Conservation (phyloP, 2,113 vertebrate genomes). For the Hypanus sabinus region DNA sequence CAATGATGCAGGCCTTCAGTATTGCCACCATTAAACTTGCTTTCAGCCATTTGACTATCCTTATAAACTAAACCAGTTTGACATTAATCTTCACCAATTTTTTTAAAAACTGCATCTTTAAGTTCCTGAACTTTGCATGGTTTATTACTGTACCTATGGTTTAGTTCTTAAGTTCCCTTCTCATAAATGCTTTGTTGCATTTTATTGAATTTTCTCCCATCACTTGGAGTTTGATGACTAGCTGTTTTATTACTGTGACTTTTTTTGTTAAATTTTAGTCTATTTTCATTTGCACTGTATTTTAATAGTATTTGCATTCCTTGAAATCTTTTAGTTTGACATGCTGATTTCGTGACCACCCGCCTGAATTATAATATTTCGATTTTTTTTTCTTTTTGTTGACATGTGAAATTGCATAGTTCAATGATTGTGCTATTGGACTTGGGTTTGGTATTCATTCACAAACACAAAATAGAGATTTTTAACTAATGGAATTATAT, state of each 20-base stretch:
- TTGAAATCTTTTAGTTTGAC: not conserved
- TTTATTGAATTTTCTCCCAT: not conserved
- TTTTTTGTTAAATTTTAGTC: not conserved
- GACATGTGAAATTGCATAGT: not conserved
- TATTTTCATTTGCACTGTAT: not conserved
- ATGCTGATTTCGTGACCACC: not conserved
- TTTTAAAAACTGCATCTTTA: not conserved
- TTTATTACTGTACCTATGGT: not conserved
- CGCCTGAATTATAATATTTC: not conserved
- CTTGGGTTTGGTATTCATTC: not conserved
- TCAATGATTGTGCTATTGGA: not conserved
- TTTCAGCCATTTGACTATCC: not conserved
- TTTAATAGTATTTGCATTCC: not conserved
- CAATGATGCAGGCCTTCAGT: not conserved
- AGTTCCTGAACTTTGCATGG: not conserved
- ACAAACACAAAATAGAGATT: not conserved
- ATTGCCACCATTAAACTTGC: not conserved
- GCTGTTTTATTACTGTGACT: not conserved
- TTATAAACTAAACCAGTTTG: not conserved
- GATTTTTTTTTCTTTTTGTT: not conserved
- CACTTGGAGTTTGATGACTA: not conserved
- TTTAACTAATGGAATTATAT: no score
- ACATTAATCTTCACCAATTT: not conserved
- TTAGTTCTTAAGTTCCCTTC: not conserved
- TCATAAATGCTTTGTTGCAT: not conserved